Conservation (phyloP, 2,888 invertebrate species). For the Agonum fuliginosum region DNA sequence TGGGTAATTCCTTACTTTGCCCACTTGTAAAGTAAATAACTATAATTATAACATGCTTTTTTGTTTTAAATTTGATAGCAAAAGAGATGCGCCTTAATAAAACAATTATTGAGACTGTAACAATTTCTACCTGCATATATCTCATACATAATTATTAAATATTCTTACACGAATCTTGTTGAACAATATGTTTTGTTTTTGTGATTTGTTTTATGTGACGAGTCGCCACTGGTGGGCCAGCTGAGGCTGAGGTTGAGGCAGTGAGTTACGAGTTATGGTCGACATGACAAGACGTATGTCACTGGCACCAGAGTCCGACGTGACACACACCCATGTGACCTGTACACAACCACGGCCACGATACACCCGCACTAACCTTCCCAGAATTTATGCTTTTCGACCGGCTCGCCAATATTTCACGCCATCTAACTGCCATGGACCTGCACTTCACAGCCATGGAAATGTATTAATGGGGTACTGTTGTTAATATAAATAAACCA, state of each 20-base stretch:
- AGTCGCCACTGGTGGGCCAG: background rate
- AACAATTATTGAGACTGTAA: no score
- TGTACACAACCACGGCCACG: background rate
- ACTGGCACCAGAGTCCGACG: constrained; percentile 56
- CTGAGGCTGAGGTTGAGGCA: background rate
- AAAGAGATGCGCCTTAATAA: no score
- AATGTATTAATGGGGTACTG: no score
- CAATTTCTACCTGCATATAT: background rate
- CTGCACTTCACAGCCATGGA: background rate
- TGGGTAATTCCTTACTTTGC: no score
- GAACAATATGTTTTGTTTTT: background rate
- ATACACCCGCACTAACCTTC: constrained; percentile 67
- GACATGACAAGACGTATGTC: constrained; percentile 69
- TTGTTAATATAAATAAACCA: no score
- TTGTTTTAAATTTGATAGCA: no score
- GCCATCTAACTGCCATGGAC: constrained; percentile 55
- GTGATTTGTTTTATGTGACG: background rate
- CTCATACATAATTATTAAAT: no score
- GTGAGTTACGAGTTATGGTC: constrained; percentile 56
- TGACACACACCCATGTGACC: constrained; percentile 46
- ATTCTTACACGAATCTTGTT: background rate
- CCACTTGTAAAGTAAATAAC: no score
- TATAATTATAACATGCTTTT: no score
- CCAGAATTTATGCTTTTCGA: constrained; percentile 68
- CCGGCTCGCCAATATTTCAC: constrained; percentile 68